These are phyloP conservation scores for Falco berigora DNA, from an alignment of 2,797 vertebrate genomes.

Conservation along the genomic window DNA sequence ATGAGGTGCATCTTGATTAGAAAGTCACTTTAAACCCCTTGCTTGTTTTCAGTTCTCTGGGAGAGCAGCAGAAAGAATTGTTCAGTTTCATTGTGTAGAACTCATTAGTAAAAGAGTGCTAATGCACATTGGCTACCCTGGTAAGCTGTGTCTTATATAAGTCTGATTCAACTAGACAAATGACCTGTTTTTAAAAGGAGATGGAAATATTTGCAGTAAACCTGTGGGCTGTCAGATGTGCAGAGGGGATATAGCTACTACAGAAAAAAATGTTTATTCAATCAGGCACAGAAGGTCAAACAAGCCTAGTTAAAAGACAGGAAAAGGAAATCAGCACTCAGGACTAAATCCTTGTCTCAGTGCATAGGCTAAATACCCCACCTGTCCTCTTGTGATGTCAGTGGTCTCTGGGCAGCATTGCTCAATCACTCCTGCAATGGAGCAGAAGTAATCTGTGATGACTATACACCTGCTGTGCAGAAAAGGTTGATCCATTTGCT, in stretches of 20 bases:
- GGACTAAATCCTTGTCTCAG: not conserved
- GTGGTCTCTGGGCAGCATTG: not conserved
- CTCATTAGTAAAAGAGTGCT: conserved; percentile 56
- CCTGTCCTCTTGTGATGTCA: not conserved
- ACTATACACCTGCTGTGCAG: not conserved
- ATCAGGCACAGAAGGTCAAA: conserved; percentile 60
- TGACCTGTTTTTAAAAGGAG: conserved; percentile 55
- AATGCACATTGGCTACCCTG: not conserved
- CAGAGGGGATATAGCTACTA: not conserved
- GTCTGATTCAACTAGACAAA: conserved; percentile 49
- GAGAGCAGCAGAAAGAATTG: not conserved
- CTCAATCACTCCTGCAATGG: not conserved
- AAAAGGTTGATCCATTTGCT: not conserved
- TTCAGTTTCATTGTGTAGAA: conserved; percentile 24
- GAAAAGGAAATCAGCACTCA: not conserved
- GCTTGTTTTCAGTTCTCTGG: not conserved
- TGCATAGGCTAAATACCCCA: not conserved
- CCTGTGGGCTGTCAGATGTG: conserved; percentile 1
- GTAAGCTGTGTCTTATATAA: conserved; percentile 29
- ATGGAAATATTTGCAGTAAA: conserved; percentile 37
- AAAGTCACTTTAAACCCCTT: conserved; percentile 36
- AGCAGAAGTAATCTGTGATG: not conserved
- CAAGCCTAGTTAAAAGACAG: conserved; percentile 55
- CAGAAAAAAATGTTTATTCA: conserved; percentile 46
- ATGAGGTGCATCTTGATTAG: conserved; percentile 44